Evolutionary conservation across 2,888 invertebrate genomes (phyloP).

Genomic region (Drosophila histrio): DNA sequence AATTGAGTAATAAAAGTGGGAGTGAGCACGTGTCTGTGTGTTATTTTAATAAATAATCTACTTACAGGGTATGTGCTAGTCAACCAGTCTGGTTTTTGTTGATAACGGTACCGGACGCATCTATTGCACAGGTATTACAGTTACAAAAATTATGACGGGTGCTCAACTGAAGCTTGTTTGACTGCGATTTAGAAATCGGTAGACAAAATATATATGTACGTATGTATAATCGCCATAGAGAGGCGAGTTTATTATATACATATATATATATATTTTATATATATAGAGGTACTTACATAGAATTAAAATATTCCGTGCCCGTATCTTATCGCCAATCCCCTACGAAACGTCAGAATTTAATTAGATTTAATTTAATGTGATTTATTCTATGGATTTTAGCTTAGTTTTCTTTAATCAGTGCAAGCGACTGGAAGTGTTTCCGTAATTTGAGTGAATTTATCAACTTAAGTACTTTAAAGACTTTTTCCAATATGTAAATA

Average conservation of each 20-base stretch:
- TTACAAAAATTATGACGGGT: conserved; percentile 37
- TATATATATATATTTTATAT: background rate
- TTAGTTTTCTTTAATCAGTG: conserved; percentile 58
- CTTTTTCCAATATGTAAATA: background rate
- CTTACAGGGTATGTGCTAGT: conserved; percentile 11
- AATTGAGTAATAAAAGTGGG: background rate
- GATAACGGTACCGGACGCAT: conserved; percentile 20
- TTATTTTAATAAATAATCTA: background rate
- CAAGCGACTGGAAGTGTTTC: conserved; percentile 50
- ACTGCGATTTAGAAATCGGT: conserved; percentile 38
- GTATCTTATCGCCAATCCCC: conserved; percentile 56
- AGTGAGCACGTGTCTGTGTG: background rate
- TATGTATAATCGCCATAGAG: background rate
- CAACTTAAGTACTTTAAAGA: background rate
- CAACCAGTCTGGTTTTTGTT: background rate
- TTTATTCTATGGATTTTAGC: conserved; percentile 41
- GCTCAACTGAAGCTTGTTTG: conserved; percentile 16
- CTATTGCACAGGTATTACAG: conserved; percentile 34
- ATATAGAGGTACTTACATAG: background rate
- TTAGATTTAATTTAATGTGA: conserved; percentile 61
- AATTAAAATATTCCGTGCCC: conserved; percentile 11
- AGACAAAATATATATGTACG: background rate
- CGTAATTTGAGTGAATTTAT: background rate
- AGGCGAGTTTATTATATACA: background rate
- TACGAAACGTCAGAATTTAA: conserved; percentile 52